A percentile compares a stretch with the other conserved stretches of the same genome.
Evolutionary conservation across 1,140 invertebrate genomes (phyloP).

Genomic region (Drosophila novamexicana): DNA sequence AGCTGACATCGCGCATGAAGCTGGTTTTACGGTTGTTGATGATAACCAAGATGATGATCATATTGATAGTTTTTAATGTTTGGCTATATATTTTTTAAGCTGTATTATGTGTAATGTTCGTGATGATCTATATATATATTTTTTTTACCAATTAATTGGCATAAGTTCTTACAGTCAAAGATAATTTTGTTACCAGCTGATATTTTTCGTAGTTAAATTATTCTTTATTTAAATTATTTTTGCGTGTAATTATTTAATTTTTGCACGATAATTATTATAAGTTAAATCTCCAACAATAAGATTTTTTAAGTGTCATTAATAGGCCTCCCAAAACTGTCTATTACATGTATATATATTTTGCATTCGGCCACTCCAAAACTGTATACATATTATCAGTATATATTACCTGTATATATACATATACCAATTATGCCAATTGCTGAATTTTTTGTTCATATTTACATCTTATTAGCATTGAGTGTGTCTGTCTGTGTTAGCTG

Average conservation of each 20-base stretch:
- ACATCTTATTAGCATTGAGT: constrained; percentile 60
- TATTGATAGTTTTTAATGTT: constrained; percentile 30
- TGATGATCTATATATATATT: constrained; percentile 20
- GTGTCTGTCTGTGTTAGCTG: constrained; percentile 58
- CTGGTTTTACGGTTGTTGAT: constrained; percentile 62
- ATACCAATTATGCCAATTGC: constrained; percentile 59
- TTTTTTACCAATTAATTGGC: constrained; percentile 10
- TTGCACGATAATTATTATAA: constrained; percentile 78
- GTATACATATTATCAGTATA: constrained; percentile 32
- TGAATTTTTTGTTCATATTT: constrained; percentile 61
- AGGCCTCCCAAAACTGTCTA: constrained; percentile 55
- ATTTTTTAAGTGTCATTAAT: constrained; percentile 60
- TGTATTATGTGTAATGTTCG: constrained; percentile 38
- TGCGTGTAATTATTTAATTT: constrained; percentile 65
- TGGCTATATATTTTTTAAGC: neutral
- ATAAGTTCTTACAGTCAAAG: constrained; percentile 8
- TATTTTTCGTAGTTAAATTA: constrained; percentile 71
- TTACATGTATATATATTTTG: constrained; percentile 48
- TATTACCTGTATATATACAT: constrained; percentile 46
- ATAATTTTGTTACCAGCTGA: constrained; percentile 31
- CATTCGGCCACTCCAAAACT: constrained; percentile 60
- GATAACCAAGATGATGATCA: constrained; percentile 41
- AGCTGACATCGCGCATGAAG: constrained; percentile 12
- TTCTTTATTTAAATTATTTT: constrained; percentile 77
- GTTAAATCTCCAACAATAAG: constrained; percentile 81